phyloP scores from a whole-genome alignment of 2,888 invertebrate genomes.

The Ferrisia virgata region DNA sequence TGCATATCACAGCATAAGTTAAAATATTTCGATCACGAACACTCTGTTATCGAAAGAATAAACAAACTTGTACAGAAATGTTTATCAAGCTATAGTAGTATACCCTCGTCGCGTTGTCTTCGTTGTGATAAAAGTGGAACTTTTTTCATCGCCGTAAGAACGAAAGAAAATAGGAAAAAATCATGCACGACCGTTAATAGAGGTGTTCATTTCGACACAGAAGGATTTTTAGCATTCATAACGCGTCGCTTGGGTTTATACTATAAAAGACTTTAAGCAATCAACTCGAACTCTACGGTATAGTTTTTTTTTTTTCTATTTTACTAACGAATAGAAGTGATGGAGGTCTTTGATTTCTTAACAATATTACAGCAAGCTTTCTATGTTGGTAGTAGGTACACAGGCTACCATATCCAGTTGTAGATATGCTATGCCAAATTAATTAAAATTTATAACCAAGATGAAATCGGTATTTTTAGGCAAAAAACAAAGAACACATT shows the following conservation, averaged over 20 bases:
- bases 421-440: neutral
- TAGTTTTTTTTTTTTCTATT: neutral
- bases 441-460: neutral
- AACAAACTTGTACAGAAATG: slow-evolving; percentile 5
- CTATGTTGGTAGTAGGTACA: neutral
- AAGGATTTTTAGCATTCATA: neutral
- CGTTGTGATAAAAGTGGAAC: neutral
- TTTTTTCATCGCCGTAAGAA: neutral
- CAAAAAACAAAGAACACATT: neutral
- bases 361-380: neutral
- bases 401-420: no score
- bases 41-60: neutral
- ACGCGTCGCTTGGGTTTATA: neutral
- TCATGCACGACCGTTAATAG: slow-evolving; percentile 11
- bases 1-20: neutral
- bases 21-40: slow-evolving; percentile 7
- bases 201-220: slow-evolving; percentile 1
- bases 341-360: neutral
- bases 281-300: neutral
- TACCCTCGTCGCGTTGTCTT: no score
- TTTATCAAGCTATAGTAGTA: neutral
- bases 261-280: neutral
- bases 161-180: neutral
- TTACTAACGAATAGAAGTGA: neutral
- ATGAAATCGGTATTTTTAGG: neutral